Evolutionary conservation across 2,113 vertebrate species (phyloP), one percentile per base, ranked within the genome.

Genomic region (Okapia johnstoni): DNA sequence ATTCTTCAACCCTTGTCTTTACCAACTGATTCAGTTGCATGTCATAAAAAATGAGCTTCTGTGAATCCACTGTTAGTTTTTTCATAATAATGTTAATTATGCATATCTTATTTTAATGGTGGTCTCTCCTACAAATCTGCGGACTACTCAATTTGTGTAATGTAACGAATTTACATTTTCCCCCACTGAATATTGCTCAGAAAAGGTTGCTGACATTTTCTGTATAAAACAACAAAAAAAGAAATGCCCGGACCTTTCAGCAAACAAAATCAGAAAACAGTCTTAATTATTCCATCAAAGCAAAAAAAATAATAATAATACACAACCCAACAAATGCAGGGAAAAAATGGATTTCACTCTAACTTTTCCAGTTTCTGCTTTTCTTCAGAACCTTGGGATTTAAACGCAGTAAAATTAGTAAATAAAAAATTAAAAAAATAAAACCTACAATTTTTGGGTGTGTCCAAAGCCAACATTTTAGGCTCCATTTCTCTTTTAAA

Each of bases 61-160:
- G 85, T 98, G 98, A 99, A 98, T 98, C 98, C 97, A 97, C 97
- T 98, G 97, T 98, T 98, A 98, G 98, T 98, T 99, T 99, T 98
- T 97, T 98, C 97, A 98, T 96, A 98, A 98, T 98, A 98, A 98
- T 98, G 97, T 98, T 98, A 98, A 98, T 98, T 98, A 98, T 99
- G 98, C 98, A 99, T 97, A 98, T 98, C 98, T 97, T 97, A 99
- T 98, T 98, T 97, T 98, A 98, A 98, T 98, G 98, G 98, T 98
- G 97, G 98, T 98, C 96, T 98, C 98, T 92, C 66, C 80, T 96
- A 98, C 97, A 98, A 98, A 98, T 98, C 98, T 98, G 96, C 94
- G 97, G 96, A 97, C 98, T 94, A 97, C 85, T 93, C 96, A 92
- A 97, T 98, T 97, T 97, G 40, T 95, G 80, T 61, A 98, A 98